These are phyloP conservation scores for Hypanus sabinus DNA, from an alignment of 2,113 vertebrate genomes.

Conservation along the genomic window DNA sequence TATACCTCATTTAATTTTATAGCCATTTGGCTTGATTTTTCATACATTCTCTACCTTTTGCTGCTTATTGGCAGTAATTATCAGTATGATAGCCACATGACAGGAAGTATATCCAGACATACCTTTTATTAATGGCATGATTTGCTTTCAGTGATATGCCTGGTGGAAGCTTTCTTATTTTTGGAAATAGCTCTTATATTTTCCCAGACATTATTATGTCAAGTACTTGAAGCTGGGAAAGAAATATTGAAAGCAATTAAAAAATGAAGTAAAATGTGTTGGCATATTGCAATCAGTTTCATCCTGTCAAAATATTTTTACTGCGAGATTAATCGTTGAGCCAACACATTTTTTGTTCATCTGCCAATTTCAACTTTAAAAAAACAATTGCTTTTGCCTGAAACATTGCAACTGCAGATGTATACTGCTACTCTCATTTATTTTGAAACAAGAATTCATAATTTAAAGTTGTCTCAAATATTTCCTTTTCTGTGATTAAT, in stretches of 20 bases:
- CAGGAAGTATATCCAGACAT: background rate
- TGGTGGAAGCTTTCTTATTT: conserved; percentile 17
- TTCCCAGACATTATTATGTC: background rate
- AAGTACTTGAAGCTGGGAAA: background rate
- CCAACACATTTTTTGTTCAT: conserved; percentile 24
- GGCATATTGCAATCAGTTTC: background rate
- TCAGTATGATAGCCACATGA: background rate
- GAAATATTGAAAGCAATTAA: conserved; percentile 27
- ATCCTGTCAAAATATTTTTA: conserved; percentile 33
- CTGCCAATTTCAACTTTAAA: background rate
- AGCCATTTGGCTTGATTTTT: background rate
- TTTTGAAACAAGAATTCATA: conserved; percentile 2
- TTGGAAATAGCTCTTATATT: conserved; percentile 3
- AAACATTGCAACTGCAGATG: background rate
- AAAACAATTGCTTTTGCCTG: conserved; percentile 7
- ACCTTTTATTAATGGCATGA: conserved; percentile 4
- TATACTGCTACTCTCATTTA: background rate
- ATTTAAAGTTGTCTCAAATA: background rate
- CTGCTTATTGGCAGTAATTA: background rate
- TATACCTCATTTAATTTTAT: background rate
- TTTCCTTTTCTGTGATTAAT: background rate
- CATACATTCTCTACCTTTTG: background rate
- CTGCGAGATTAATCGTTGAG: background rate
- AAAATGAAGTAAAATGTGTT: conserved; percentile 18
- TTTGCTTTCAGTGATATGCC: conserved; percentile 5